phyloP scores from a whole-genome alignment of 64 coral and sea anemone genomes.

The Montipora capricornis region DNA sequence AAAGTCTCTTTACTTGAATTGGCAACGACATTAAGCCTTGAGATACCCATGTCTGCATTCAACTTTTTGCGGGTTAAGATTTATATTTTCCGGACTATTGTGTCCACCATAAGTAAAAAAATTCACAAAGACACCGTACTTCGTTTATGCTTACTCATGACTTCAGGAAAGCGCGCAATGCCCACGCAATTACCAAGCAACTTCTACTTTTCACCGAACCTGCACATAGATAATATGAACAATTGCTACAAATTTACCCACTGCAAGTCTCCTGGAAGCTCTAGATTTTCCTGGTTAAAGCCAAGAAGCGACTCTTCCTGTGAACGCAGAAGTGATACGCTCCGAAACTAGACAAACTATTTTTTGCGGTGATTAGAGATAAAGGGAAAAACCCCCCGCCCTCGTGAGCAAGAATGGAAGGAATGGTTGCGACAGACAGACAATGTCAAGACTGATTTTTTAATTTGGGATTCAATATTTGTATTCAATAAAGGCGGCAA shows the following conservation, averaged over 20 bases:
- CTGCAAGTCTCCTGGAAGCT: background rate
- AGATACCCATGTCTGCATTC: too few relatives aligned
- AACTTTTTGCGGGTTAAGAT: background rate
- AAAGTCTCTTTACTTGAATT: background rate
- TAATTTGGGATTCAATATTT: too few relatives aligned
- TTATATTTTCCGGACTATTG: background rate
- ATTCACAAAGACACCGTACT: background rate
- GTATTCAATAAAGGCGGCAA: too few relatives aligned
- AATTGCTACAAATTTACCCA: too few relatives aligned
- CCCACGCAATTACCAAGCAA: background rate
- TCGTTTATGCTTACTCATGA: slow-evolving; percentile 10
- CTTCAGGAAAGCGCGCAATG: background rate
- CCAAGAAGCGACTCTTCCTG: background rate
- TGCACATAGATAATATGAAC: too few relatives aligned
- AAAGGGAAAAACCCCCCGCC: slow-evolving; percentile 7
- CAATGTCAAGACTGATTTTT: too few relatives aligned
- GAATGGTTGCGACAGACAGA: too few relatives aligned
- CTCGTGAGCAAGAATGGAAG: background rate
- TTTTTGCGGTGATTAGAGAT: background rate
- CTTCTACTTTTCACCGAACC: too few relatives aligned
- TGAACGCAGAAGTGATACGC: background rate
- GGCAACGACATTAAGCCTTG: background rate
- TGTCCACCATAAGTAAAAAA: background rate
- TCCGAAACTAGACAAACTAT: too few relatives aligned
- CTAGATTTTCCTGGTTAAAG: background rate